Base-by-base conservation (phyloP, 2,113 vertebrate genomes). In the Benitochromis conjunctus region DNA sequence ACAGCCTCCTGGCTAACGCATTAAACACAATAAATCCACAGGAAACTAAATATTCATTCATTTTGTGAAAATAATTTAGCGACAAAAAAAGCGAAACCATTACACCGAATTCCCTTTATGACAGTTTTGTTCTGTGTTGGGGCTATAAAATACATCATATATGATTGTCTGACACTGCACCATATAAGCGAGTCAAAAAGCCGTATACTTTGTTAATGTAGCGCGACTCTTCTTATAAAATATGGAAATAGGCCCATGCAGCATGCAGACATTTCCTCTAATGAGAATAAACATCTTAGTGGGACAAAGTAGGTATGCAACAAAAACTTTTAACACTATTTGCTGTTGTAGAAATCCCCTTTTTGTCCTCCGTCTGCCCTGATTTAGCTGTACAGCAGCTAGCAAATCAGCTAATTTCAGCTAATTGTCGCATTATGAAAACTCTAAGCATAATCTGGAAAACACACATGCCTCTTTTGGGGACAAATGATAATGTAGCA, bases 101-200 rank as follows among this genome's bases (percentile, higher is more conserved):
- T 51, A 57, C 60, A 83, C 84, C 80, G 41, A 55, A 74, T 77
- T 81, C 78, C 46, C 43, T 79, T 83, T 12, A 46, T 46, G 83
- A 86, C 64, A 43, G 46, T 4, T 88, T 84, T 78, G 57, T 86
- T 85, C 60, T 41, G 53, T 13, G 38, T 60, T 71, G 41, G 55
- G 8, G 81, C 26, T 79, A 31, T 55, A 81, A 83, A 91, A 79
- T 12, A 78, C 82, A 58, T 81, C 19, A 19, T 21, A 60, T 19
- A 54, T 85, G 94, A 93, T 90, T 89, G 92, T 93, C 92, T 90
- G 90, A 89, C 86, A 86, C 90, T 80, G 91, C 86, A 77, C 9
- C 56, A 9, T 34, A 46, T 43, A 54, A 92, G 58, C 19, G 5
- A 89, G 83, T 69, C 78, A 78, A 54, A 84, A 86, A 79, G 79